Evolutionary conservation across 2,797 vertebrate species (phyloP), one percentile per base, ranked within the genome.

Genomic region (Ptychobarbus kaznakovi): DNA sequence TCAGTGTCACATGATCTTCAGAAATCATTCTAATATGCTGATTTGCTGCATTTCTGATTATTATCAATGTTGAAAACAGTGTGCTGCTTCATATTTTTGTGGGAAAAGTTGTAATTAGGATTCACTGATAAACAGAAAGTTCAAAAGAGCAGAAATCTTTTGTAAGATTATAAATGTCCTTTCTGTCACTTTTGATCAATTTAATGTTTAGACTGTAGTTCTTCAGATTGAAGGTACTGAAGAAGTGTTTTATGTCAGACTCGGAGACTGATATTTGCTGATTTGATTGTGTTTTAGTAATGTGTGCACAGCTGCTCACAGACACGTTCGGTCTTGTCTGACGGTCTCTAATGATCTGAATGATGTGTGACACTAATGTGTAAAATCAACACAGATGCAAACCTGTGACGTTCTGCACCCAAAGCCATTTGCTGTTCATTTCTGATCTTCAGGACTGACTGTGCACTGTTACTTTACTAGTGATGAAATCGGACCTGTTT

Each of bases 281-380:
- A 74, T 65, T 58, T 49, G 61, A 80, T 80, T 66, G 18, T 80
- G 63, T 66, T 49, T 79, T 16, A 32, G 58, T 79, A 46, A 65
- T 51, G 11, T 80, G 63, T 38, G 18, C 6, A 1, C 63, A 51
- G 63, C 28, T 63, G 42, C 72, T 74, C 72, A 15, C 40, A 18
- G 28, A 69, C 44, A 35, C 22, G 78, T 38, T 66, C 6, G 4
- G 63, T 38, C 32, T 32, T 11, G 28, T n/a, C 44, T 68, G 65
- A 68, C 11, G 49, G 18, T 68, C 11, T 3, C 22, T 61, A 12
- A 61, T 61, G 44, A 63, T 78, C 38, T 3, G 5, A 63, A 78
- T 66, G 42, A 38, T 4, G 3, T 20, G 9, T 46, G 40, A 32
- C 25, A 32, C 6, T 12, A 44, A 15, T 32, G 16, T 8, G 6